phyloP scores from a whole-genome alignment of 2,113 vertebrate species.

The Lampris megalopsis region DNA sequence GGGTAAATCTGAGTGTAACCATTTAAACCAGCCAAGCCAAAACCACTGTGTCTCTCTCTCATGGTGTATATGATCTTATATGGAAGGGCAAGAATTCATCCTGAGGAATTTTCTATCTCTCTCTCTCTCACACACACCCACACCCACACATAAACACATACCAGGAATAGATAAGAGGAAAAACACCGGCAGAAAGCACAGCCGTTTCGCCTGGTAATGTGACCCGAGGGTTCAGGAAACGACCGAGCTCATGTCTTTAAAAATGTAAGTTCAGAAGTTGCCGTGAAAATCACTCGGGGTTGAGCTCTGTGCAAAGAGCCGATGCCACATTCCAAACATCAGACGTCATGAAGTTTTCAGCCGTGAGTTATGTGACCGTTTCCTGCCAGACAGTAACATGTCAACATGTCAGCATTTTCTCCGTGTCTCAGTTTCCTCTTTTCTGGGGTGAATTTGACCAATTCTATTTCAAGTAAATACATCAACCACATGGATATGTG shows the following conservation, averaged over 20 bases:
- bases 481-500: too few species aligned
- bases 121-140: neutral
- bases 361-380: constrained; percentile 20
- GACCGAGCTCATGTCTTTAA: too few species aligned
- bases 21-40: neutral
- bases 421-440: constrained; percentile 16
- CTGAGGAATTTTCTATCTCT: constrained; percentile 14
- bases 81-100: constrained; percentile 19
- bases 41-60: constrained; percentile 43
- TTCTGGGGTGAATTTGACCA: constrained; percentile 12
- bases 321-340: neutral
- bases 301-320: too few species aligned
- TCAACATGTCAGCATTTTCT: constrained; percentile 42
- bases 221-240: too few species aligned
- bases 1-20: constrained; percentile 42
- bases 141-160: neutral
- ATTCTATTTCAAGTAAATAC: constrained; percentile 6
- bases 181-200: neutral
- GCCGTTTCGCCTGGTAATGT: neutral
- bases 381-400: constrained; percentile 43
- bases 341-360: neutral
- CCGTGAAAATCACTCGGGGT: neutral
- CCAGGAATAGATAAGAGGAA: neutral
- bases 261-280: neutral
- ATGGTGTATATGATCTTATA: constrained; percentile 44